Conservation (phyloP, 2,113 vertebrate genomes). For the Glareola pratincola region DNA sequence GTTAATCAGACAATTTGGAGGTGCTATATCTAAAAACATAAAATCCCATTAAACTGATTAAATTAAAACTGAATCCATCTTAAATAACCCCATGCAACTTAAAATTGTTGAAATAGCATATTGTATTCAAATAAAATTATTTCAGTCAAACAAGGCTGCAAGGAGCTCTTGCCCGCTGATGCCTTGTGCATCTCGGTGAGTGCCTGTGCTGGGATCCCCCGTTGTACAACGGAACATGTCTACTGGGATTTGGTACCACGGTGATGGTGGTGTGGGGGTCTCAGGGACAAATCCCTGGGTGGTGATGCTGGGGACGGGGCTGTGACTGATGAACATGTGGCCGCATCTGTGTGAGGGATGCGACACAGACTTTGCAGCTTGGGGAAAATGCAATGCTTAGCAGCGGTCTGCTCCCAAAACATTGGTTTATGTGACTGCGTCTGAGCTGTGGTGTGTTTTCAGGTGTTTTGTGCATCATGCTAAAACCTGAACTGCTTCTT, state of each 20-base stretch:
- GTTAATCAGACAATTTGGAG: conserved; percentile 70
- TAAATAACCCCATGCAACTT: conserved; percentile 62
- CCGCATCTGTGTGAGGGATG: too few species aligned
- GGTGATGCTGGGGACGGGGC: fast-evolving
- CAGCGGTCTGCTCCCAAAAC: fast-evolving
- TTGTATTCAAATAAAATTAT: conserved; percentile 71
- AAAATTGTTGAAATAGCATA: conserved; percentile 68
- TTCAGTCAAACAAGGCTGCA: conserved; percentile 52
- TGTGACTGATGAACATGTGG: not conserved
- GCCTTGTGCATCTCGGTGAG: not conserved
- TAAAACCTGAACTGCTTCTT: not conserved
- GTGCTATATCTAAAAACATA: conserved; percentile 40
- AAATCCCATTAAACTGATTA: conserved; percentile 71
- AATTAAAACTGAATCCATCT: conserved; percentile 65
- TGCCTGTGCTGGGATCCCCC: fast-evolving
- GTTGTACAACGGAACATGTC: fast-evolving
- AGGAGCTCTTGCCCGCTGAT: fast-evolving
- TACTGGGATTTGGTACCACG: fast-evolving
- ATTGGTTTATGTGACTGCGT: fast-evolving
- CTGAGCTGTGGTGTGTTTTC: not conserved
- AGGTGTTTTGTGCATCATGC: too few species aligned
- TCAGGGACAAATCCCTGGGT: not conserved
- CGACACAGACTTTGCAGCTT: too few species aligned
- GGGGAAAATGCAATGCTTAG: fast-evolving
- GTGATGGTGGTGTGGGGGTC: not conserved